These are phyloP conservation scores for Bicyclus anynana DNA, from an alignment of 1,140 invertebrate genomes.

Conservation along the genomic window DNA sequence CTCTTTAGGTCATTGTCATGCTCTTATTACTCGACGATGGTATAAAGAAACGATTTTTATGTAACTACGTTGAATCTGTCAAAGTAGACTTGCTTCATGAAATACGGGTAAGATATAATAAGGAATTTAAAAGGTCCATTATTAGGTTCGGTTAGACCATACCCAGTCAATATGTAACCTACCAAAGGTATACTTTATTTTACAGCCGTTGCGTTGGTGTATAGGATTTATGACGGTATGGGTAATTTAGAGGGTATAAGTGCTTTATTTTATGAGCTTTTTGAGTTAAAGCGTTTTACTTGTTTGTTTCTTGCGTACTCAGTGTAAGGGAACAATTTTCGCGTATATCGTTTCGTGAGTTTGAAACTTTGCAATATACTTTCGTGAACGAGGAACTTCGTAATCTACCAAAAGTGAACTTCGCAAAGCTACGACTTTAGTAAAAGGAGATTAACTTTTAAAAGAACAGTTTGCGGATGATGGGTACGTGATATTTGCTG, in stretches of 20 bases:
- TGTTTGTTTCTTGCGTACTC: conserved; percentile 22
- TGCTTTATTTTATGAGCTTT: conserved; percentile 33
- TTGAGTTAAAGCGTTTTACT: conserved; percentile 32
- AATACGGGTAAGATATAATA: not conserved
- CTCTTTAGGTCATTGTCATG: no score
- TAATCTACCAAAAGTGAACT: not conserved
- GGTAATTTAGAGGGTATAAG: conserved; percentile 33
- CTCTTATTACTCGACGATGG: no score
- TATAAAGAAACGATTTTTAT: no score
- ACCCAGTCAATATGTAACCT: conserved; percentile 17
- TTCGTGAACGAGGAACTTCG: not conserved
- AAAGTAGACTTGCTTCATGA: not conserved
- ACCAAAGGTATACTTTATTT: conserved; percentile 22
- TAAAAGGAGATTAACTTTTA: not conserved
- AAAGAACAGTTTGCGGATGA: not conserved
- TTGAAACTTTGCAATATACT: not conserved
- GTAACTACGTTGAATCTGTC: not conserved
- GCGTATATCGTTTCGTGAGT: not conserved
- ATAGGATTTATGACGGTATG: conserved; percentile 31
- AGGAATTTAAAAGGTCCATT: not conserved
- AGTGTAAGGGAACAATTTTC: conserved; percentile 5
- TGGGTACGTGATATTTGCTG: not conserved
- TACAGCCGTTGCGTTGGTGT: conserved; percentile 23
- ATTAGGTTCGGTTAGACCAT: not conserved
- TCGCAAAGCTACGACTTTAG: not conserved